These are phyloP conservation scores for Metellina segmentata DNA, from an alignment of 2,888 invertebrate species.

Conservation along the genomic window DNA sequence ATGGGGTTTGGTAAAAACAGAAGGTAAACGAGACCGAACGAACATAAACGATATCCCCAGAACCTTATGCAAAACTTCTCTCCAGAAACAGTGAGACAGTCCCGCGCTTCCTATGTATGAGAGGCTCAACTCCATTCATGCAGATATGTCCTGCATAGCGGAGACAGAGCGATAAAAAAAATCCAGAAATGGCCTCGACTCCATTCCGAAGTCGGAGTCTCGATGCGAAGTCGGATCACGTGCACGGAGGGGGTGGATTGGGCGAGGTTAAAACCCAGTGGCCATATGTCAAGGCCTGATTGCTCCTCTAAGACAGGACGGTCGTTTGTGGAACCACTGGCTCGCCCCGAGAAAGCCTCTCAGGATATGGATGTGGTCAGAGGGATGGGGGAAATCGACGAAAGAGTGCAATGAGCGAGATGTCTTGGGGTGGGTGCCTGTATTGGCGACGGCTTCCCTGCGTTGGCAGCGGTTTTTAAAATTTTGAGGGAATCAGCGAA, in stretches of 20 bases:
- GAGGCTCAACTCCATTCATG: not conserved
- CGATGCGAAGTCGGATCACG: slow-evolving; percentile 50
- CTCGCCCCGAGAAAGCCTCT: slow-evolving; percentile 44
- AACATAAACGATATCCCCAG: no score
- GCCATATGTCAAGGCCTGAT: slow-evolving; percentile 72
- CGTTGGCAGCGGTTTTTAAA: no score
- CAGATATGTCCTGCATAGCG: not conserved
- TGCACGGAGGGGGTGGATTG: slow-evolving; percentile 33
- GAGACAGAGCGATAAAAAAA: not conserved
- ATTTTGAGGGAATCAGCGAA: no score
- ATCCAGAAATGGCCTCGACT: slow-evolving; percentile 7
- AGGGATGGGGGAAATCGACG: slow-evolving; percentile 14
- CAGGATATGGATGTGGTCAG: slow-evolving; percentile 40
- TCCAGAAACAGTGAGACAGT: no score
- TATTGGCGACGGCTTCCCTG: slow-evolving; percentile 17
- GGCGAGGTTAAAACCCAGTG: slow-evolving; percentile 61
- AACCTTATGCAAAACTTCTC: no score
- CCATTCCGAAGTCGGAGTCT: slow-evolving; percentile 11
- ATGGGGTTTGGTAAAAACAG: no score
- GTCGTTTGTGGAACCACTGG: slow-evolving; percentile 24
- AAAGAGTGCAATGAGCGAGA: slow-evolving; percentile 48
- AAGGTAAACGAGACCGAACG: no score
- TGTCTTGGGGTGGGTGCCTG: not conserved
- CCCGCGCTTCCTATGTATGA: not conserved
- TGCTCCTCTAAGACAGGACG: slow-evolving; percentile 38